phyloP scores from a whole-genome alignment of 2,797 vertebrate species.

The Cossypha dichroa region DNA sequence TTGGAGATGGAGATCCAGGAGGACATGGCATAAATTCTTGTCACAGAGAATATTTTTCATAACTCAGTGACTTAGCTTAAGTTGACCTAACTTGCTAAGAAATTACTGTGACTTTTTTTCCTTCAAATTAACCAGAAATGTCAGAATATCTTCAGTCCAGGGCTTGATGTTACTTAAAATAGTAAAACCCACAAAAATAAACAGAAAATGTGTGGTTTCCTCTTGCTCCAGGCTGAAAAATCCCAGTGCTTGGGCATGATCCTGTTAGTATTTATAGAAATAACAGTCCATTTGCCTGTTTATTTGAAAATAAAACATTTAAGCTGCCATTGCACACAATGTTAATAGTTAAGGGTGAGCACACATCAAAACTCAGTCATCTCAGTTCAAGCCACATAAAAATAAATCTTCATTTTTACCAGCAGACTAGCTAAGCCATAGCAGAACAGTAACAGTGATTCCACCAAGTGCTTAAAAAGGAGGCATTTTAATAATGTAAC shows the following conservation, averaged over 20 bases:
- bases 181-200: constrained; percentile 63
- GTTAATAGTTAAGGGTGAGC: constrained; percentile 27
- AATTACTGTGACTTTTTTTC: not conserved
- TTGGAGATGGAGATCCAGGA: not conserved
- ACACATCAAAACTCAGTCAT: constrained; percentile 46
- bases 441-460: constrained; percentile 15
- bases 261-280: constrained; percentile 52
- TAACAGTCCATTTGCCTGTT: constrained; percentile 29
- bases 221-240: constrained; percentile 53
- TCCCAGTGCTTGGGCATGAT: constrained; percentile 38
- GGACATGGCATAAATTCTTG: not conserved
- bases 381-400: constrained; percentile 46
- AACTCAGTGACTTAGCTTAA: not conserved
- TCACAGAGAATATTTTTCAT: not conserved
- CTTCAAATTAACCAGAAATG: constrained; percentile 19
- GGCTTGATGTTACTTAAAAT: constrained; percentile 58
- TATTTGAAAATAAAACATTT: constrained; percentile 59
- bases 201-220: constrained; percentile 66
- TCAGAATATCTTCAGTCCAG: not conserved
- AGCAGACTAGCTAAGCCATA: constrained; percentile 1
- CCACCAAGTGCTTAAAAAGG: not conserved
- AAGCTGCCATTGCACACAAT: not conserved
- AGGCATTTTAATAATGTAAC: constrained; percentile 39
- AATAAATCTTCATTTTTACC: constrained; percentile 51
- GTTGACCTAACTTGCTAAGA: not conserved